phyloP scores from a whole-genome alignment of 2,888 invertebrate species.

The Sisyra nigra region DNA sequence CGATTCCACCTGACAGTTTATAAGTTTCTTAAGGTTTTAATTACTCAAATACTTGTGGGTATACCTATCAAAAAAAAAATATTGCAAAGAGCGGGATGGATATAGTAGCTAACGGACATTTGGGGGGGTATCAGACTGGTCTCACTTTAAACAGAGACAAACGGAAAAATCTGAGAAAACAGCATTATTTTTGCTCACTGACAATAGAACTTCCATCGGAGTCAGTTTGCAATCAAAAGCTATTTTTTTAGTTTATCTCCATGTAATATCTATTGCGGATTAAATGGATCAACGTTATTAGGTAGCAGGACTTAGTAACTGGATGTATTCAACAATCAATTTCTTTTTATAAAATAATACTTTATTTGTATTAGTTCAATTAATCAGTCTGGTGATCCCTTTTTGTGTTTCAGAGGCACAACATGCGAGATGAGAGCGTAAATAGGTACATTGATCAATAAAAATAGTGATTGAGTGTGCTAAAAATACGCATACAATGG shows the following conservation, averaged over 20 bases:
- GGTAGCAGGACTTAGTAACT: background rate
- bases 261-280: background rate
- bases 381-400: conserved; percentile 36
- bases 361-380: conserved; percentile 12
- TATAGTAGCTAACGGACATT: conserved; percentile 6
- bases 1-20: conserved; percentile 7
- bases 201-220: background rate
- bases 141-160: background rate
- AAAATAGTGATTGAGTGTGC: background rate
- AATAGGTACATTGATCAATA: conserved; percentile 1
- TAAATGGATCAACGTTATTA: background rate
- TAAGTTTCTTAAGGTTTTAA: conserved; percentile 2
- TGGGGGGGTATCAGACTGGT: background rate
- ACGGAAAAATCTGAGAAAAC: too few species aligned
- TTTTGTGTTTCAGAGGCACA: conserved; percentile 62
- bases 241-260: too few species aligned
- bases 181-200: background rate
- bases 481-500: conserved; percentile 5
- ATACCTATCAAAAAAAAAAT: background rate
- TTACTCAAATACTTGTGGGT: conserved; percentile 3
- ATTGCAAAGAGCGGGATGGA: background rate
- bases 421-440: conserved; percentile 55
- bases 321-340: background rate
- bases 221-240: too few species aligned
- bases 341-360: background rate